Evolutionary conservation across 35 echinoderm and acorn worm genomes (phyloP), one percentile per base, ranked within the genome.

Genomic region (Patiria miniata): DNA sequence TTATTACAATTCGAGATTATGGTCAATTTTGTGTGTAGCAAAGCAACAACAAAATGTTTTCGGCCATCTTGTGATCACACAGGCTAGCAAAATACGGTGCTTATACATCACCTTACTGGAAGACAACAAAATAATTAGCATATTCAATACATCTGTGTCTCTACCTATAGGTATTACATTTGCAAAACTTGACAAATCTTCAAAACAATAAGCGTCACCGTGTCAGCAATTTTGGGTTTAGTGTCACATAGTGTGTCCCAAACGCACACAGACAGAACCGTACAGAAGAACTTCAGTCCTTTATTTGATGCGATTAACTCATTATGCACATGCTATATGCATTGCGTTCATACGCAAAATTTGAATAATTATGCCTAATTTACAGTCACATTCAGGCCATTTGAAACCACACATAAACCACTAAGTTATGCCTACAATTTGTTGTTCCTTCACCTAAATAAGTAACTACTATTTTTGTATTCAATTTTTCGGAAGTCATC

Each of bases 101-200:
- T n/a, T n/a, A 16, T n/a, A 22, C 22, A 34, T 30, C 65, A 73
- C 23, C 65, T 32, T 32, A 73, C 65, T 73, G 65, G 65, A 73
- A 73, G 65, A 73, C 65, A 73, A 10, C n/a, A 73, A 73, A 73
- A 73, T 73, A 73, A 73, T 73, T 32, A 73, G 65, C 65, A 73
- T 73, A 47, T 73, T 73, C 29, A 73, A 32, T 28, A 73, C 65
- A 73, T 30, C 34, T 73, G 26, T 32, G 28, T 32, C 29, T 73
- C 65, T 73, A 73, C 65, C 29, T 73, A 23, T 23, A 73, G 26
- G 65, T 73, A 73, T 73, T 73, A 73, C 23, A 73, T 73, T 26
- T 34, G 65, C 65, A 73, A 73, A 73, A 21, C n/a, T n/a, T n/a
- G n/a, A 73, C 4, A 73, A 32, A 22, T 73, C 19, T 73, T 73